Conservation (phyloP, 2,888 invertebrate species). For the Mythimna loreyi region DNA sequence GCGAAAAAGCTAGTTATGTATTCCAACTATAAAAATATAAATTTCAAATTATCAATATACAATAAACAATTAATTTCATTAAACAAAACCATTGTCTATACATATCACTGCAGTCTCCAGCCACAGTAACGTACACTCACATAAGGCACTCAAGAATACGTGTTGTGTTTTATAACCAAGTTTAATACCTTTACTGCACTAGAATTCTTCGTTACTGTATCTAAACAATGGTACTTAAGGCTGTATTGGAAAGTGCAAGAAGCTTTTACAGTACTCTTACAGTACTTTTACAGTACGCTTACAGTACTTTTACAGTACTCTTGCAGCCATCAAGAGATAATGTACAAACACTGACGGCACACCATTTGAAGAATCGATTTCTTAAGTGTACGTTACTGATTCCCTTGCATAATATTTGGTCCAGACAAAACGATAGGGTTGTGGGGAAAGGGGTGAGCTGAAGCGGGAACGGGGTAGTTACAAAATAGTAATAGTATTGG, state of each 20-base stretch:
- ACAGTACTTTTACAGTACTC: too few species aligned
- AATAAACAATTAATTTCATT: neutral
- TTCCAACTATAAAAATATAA: too few species aligned
- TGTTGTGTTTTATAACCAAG: conserved; percentile 4
- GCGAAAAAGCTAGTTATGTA: too few species aligned
- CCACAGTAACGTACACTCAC: neutral
- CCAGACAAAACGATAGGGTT: conserved; percentile 54
- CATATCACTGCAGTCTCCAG: neutral
- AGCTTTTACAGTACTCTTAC: conserved; percentile 43
- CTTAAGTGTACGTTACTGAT: conserved; percentile 67
- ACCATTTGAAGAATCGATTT: conserved; percentile 64
- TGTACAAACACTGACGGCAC: conserved; percentile 49
- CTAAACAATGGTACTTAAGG: conserved; percentile 19
- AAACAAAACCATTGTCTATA: neutral
- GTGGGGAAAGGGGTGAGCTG: conserved; percentile 35
- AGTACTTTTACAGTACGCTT: too few species aligned
- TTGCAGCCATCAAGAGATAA: conserved; percentile 47
- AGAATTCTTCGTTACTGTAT: conserved; percentile 20
- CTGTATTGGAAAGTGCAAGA: conserved; percentile 31
- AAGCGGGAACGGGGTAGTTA: conserved; percentile 6
- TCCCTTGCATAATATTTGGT: conserved; percentile 72
- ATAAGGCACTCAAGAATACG: neutral
- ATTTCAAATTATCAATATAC: too few species aligned
- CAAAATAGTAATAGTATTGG: too few species aligned
- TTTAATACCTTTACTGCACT: conserved; percentile 17